phyloP scores from a whole-genome alignment of 2,888 invertebrate species.

The Trilocha varians region DNA sequence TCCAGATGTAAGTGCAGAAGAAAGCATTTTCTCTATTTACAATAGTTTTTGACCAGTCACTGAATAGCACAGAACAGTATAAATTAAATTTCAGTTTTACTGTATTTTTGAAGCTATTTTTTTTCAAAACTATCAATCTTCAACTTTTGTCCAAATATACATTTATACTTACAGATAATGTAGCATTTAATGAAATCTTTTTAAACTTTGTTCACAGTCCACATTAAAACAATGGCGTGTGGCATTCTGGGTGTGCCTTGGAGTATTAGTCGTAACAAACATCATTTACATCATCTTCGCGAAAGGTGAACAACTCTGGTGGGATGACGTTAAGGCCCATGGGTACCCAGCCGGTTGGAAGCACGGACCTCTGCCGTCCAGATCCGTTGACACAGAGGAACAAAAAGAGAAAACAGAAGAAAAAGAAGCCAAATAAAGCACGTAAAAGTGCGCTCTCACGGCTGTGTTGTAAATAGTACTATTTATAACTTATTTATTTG shows the following conservation, averaged over 20 bases:
- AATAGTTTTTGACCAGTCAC: too few species aligned
- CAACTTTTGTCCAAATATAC: too few species aligned
- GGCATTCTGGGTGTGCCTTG: slow-evolving; percentile 87
- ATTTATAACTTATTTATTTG: slow-evolving; percentile 20
- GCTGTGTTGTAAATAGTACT: slow-evolving; percentile 10
- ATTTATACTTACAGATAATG: too few species aligned
- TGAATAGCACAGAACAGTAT: too few species aligned
- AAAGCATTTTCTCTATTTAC: background rate
- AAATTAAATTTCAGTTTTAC: too few species aligned
- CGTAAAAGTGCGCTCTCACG: slow-evolving; percentile 11
- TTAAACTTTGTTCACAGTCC: slow-evolving; percentile 48
- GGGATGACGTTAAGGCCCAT: slow-evolving; percentile 77
- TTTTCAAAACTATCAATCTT: too few species aligned
- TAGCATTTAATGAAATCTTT: background rate
- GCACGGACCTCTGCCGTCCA: slow-evolving; percentile 46
- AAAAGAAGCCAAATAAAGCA: slow-evolving; percentile 22
- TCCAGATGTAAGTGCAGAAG: slow-evolving; percentile 63
- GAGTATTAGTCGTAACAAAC: slow-evolving; percentile 78
- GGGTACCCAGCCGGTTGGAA: slow-evolving; percentile 59
- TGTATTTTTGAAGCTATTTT: too few species aligned
- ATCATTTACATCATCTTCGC: slow-evolving; percentile 79
- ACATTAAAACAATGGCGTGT: slow-evolving; percentile 79
- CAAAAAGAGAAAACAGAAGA: slow-evolving; percentile 23
- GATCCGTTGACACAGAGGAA: slow-evolving; percentile 35
- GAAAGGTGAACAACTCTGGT: slow-evolving; percentile 82